Conservation (phyloP, 2,797 vertebrate species). For the Semotilus atromaculatus region DNA sequence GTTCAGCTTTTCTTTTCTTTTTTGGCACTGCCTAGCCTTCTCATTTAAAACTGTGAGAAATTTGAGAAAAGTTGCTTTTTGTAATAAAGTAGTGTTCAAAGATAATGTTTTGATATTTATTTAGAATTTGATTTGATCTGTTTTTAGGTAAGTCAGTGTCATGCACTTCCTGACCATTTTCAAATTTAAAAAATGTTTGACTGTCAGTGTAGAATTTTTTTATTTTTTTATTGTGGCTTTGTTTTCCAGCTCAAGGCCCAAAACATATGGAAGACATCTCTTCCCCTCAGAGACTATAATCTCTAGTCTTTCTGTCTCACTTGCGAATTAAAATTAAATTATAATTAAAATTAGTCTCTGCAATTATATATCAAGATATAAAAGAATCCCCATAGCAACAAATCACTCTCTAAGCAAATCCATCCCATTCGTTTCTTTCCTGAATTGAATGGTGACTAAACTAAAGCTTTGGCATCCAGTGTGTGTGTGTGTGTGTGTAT, state of each 20-base stretch:
- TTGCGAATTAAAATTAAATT: too few species aligned
- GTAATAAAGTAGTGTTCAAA: background rate
- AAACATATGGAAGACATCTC: background rate
- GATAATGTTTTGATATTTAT: background rate
- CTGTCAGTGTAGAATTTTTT: background rate
- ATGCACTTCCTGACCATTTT: background rate
- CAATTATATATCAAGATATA: background rate
- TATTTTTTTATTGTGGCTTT: background rate
- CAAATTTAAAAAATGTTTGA: background rate
- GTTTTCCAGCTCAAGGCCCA: background rate
- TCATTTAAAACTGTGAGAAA: background rate
- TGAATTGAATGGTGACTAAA: constrained; percentile 9
- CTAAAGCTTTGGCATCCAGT: background rate
- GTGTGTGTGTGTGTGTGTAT: too few species aligned
- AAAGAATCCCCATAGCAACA: constrained; percentile 24
- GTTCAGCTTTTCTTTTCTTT: background rate
- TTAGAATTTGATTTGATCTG: background rate
- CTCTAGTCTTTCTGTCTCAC: background rate
- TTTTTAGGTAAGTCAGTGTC: background rate
- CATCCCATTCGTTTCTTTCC: background rate
- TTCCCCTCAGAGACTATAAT: background rate
- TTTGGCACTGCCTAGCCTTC: background rate
- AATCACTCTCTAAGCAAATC: constrained; percentile 18
- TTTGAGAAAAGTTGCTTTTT: background rate
- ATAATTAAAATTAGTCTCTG: background rate